Conservation (phyloP, 2,113 vertebrate species). For the Amphiprion ocellaris region DNA sequence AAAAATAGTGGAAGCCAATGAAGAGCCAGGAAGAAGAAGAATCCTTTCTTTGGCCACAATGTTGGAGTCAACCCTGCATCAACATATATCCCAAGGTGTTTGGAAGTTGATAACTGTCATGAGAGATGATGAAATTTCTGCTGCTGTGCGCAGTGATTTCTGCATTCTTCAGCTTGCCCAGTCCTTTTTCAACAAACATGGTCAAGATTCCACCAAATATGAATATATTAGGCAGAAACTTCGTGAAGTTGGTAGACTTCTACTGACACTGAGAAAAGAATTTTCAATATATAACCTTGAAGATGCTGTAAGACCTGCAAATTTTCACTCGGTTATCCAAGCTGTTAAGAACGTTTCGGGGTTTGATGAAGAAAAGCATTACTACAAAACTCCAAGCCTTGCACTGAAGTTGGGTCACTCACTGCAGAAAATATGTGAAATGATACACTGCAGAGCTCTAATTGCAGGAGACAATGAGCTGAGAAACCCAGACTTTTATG, state of each 20-base stretch:
- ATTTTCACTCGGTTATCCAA: conserved; percentile 18
- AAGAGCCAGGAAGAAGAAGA: too few relatives aligned
- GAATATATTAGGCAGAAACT: conserved; percentile 16
- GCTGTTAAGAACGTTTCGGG: conserved; percentile 23
- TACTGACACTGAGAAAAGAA: conserved; percentile 2
- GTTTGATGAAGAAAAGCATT: conserved; percentile 29
- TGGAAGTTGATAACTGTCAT: conserved; percentile 9
- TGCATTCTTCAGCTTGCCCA: background rate
- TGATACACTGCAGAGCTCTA: conserved; percentile 46
- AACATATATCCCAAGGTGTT: conserved; percentile 4
- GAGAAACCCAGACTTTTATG: background rate
- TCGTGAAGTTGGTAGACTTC: conserved; percentile 9
- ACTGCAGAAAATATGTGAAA: conserved; percentile 48
- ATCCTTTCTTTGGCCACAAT: background rate
- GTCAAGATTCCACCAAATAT: conserved; percentile 19
- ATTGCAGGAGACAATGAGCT: conserved; percentile 32
- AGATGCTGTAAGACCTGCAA: conserved; percentile 25
- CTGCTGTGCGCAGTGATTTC: conserved; percentile 1
- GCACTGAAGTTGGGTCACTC: conserved; percentile 15
- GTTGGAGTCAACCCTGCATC: background rate
- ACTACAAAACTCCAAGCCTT: conserved; percentile 22
- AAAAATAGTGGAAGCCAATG: too few relatives aligned
- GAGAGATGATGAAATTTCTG: conserved; percentile 7
- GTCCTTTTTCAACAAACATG: too few relatives aligned
- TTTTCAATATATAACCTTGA: conserved; percentile 13